Base-by-base conservation (phyloP, 2,113 vertebrate species). In the Protomyctophum bolini region DNA sequence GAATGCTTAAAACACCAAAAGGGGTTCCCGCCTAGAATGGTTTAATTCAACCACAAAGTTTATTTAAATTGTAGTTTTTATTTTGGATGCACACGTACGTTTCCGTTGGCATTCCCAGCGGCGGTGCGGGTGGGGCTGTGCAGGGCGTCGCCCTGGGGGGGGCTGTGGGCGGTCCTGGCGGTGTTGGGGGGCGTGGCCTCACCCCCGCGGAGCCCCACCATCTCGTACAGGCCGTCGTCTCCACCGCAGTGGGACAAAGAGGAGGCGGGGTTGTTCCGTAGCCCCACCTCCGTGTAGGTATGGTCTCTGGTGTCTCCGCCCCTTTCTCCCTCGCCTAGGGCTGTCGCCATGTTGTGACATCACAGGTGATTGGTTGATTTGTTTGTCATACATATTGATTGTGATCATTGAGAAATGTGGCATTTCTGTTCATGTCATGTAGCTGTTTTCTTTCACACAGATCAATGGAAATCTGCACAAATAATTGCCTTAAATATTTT, bases 211-310 rank as follows among this genome's bases (percentile, higher is more conserved):
- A 93, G 83, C 6, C 90, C 90, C 2, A 93, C 93, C 0, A 73
- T 92, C 83, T 94, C 93, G 10, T 94, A 94, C 59, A 93, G 80
- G 46, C 90, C 91, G 6, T 94, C 92, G 1, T 94, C 21, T 21
- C 21, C 92, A 58, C 84, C 79, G 66, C 76, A 81, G 21, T 85
- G 90, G 55, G 67, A 41, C 33, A 6, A 41, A 0, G 33, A 41
- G 33, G 33, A 41, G 33, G 33, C 33, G 33, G 33, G 76, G 0
- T 41, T 41, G 68, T 85, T 82, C 47, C 88, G 85, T 28, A 88
- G 54, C 33, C 89, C 90, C 70, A 94, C 92, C 83, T 93, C 92
- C 0, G 91, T 92, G 84, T 92, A 93, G 21, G 91, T 92, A 80
- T 92, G 92, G 58, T 94, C 92, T 48, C 83, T 86, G 7, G 70